Percentiles rank a stretch among this genome's conserved stretches.
Conservation (phyloP, 2,888 invertebrate species). For the Sicus ferrugineus region DNA sequence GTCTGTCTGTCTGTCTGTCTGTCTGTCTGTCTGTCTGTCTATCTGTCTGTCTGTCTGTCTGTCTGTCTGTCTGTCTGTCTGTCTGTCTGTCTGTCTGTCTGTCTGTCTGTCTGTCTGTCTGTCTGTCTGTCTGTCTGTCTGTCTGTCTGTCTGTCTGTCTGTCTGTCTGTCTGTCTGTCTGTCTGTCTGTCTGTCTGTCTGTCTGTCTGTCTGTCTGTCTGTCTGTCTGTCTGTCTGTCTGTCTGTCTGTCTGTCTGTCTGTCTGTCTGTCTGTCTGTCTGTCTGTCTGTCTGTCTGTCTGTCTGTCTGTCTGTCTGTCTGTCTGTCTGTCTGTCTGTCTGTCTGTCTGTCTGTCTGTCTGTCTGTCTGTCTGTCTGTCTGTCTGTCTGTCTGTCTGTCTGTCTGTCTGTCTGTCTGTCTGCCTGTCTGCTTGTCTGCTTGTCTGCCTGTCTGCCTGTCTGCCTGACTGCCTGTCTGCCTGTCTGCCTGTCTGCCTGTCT, state of each 20-base stretch:
- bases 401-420: too few relatives aligned
- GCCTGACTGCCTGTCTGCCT: slow-evolving; percentile 9
- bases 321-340: slow-evolving; percentile 13
- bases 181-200: slow-evolving; percentile 11
- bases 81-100: slow-evolving; percentile 11
- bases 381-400: slow-evolving; percentile 16
- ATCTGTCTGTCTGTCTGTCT: too few relatives aligned
- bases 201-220: slow-evolving; percentile 13
- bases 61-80: slow-evolving; percentile 13
- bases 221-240: slow-evolving; percentile 11
- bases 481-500: slow-evolving; percentile 9
- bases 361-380: slow-evolving; percentile 13
- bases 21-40: slow-evolving; percentile 14
- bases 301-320: slow-evolving; percentile 9
- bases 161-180: slow-evolving; percentile 13
- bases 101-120: slow-evolving; percentile 11
- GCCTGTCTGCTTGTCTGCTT: too few relatives aligned
- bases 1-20: slow-evolving; percentile 16
- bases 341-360: slow-evolving; percentile 16
- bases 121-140: slow-evolving; percentile 13
- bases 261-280: slow-evolving; percentile 11
- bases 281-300: slow-evolving; percentile 13
- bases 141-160: slow-evolving; percentile 11
- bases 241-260: slow-evolving; percentile 13
- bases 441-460: too few relatives aligned